Evolutionary conservation across 2,888 invertebrate genomes (phyloP).

Genomic region (Gisinianus flammeolus): DNA sequence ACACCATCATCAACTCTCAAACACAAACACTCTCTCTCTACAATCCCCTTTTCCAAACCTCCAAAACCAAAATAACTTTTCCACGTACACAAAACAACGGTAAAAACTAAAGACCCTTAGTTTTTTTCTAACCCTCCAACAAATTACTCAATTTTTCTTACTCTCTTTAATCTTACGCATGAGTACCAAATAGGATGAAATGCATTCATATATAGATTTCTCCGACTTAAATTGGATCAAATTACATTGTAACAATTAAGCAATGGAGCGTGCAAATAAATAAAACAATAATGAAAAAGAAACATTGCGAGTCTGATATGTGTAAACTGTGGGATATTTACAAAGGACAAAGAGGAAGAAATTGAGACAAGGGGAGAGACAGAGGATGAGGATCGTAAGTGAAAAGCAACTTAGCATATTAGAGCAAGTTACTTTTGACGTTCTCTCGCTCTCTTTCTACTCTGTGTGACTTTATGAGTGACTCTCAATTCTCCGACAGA

Average conservation of each 20-base stretch:
- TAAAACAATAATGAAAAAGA: too few relatives aligned
- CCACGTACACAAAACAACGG: neutral
- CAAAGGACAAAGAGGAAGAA: neutral
- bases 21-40: neutral
- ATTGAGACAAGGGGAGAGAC: neutral
- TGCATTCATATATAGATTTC: too few relatives aligned
- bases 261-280: too few relatives aligned
- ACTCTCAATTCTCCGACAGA: constrained; percentile 29
- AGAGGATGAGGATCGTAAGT: neutral
- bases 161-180: too few relatives aligned
- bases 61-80: constrained; percentile 12
- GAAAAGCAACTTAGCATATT: constrained; percentile 36
- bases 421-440: constrained; percentile 37
- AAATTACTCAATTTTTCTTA: too few relatives aligned
- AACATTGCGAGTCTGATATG: too few relatives aligned
- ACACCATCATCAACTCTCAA: neutral
- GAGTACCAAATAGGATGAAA: too few relatives aligned
- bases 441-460: constrained; percentile 9
- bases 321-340: too few relatives aligned
- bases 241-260: too few relatives aligned
- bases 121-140: too few relatives aligned
- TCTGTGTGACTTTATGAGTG: constrained; percentile 15
- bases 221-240: too few relatives aligned
- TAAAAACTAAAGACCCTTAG: too few relatives aligned
- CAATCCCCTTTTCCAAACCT: neutral